phyloP scores from a whole-genome alignment of 2,888 invertebrate species.

The Acanthosepion esculentum region DNA sequence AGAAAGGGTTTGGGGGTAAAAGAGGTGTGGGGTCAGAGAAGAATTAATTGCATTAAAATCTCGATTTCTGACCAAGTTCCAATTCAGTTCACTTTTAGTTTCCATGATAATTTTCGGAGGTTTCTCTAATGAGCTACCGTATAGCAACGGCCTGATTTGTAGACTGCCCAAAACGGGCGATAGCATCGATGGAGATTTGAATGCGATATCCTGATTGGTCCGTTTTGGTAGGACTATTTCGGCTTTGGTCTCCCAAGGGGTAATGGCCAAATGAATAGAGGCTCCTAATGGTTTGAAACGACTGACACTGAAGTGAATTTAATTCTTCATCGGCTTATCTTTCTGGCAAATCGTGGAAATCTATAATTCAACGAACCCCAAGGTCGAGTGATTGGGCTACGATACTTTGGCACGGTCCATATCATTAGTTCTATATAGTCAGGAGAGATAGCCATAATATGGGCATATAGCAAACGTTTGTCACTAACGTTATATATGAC shows the following conservation, averaged over 20 bases:
- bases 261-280: constrained; percentile 33
- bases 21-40: neutral
- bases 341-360: constrained; percentile 20
- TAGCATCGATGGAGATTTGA: neutral
- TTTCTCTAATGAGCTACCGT: neutral
- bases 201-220: constrained; percentile 22
- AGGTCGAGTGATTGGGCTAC: neutral
- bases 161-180: neutral
- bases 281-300: constrained; percentile 22
- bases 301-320: constrained; percentile 33
- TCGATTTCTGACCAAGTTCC: constrained; percentile 33
- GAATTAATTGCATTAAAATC: constrained; percentile 33
- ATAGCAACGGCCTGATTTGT: neutral
- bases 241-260: neutral
- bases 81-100: neutral
- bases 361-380: constrained; percentile 11
- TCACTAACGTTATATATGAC: neutral
- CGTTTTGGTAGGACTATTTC: constrained; percentile 10
- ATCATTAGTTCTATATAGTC: neutral
- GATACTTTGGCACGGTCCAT: neutral
- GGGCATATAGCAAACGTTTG: neutral
- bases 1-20: neutral
- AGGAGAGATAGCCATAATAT: neutral
- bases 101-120: neutral
- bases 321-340: neutral